phyloP scores from a whole-genome alignment of 30 jellyfish, hydroid and myxozoan genomes.

The Aurelia aurita region DNA sequence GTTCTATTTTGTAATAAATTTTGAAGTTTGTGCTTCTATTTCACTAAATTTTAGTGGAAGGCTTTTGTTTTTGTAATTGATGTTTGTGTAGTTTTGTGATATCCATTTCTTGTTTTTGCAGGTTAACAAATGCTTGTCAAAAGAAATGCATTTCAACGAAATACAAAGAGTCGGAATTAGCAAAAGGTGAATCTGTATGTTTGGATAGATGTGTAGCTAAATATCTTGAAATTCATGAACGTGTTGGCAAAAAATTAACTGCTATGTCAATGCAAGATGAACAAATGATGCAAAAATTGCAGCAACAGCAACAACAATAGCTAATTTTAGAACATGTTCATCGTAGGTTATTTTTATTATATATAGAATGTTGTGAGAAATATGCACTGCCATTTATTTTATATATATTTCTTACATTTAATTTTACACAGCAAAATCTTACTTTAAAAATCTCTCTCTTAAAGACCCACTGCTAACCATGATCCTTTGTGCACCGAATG shows the following conservation, averaged over 20 bases:
- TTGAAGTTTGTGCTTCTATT: no score
- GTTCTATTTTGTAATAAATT: no score
- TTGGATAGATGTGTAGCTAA: slow-evolving; percentile 97
- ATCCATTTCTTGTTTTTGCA: background rate
- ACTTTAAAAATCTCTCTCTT: no score
- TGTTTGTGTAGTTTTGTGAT: no score
- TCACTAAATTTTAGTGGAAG: no score
- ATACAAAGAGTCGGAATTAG: slow-evolving; percentile 86
- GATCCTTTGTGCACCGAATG: no score
- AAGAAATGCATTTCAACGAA: slow-evolving; percentile 92
- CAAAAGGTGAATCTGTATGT: slow-evolving; percentile 97
- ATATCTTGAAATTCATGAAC: slow-evolving; percentile 91
- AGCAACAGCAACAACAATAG: slow-evolving; percentile 80
- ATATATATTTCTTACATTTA: no score
- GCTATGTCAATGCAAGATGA: slow-evolving; percentile 96
- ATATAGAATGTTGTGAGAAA: no score
- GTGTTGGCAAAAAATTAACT: slow-evolving; percentile 94
- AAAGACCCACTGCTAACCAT: no score
- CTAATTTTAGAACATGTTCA: background rate
- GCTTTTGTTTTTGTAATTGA: no score
- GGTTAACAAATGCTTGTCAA: slow-evolving; percentile 93
- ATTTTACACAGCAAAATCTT: no score
- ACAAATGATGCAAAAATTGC: slow-evolving; percentile 91
- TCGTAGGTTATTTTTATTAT: background rate
- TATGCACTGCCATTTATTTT: no score